Conservation (phyloP, 2,797 vertebrate genomes). For the Staurois parvus region DNA sequence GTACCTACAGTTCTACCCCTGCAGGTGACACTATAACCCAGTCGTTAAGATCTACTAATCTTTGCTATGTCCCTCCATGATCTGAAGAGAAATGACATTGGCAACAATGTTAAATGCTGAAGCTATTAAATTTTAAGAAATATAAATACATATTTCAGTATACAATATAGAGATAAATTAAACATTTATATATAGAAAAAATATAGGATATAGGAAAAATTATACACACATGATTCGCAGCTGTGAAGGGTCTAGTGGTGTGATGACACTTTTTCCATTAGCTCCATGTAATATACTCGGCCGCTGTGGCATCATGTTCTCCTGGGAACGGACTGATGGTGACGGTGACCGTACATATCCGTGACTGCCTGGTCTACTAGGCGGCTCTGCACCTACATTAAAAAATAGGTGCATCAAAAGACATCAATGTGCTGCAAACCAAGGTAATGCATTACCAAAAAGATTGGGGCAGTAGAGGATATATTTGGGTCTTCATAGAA, state of each 20-base stretch:
- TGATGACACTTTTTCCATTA: conserved; percentile 96
- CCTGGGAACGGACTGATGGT: conserved; percentile 90
- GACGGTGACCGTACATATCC: conserved; percentile 92
- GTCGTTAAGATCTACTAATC: too few species aligned
- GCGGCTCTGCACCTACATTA: conserved; percentile 84
- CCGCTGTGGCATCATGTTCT: conserved; percentile 89
- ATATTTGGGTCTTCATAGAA: too few species aligned
- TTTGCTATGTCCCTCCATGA: too few species aligned
- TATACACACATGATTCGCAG: conserved; percentile 87
- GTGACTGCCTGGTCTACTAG: conserved; percentile 88
- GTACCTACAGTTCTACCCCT: too few species aligned
- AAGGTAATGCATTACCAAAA: too few species aligned
- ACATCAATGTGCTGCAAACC: too few species aligned
- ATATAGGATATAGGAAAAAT: neutral
- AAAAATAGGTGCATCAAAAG: neutral
- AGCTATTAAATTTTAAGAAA: neutral
- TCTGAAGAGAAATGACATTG: too few species aligned
- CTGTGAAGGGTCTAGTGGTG: conserved; percentile 82
- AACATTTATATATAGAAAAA: neutral
- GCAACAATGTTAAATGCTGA: too few species aligned
- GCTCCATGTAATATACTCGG: conserved; percentile 96
- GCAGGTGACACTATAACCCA: too few species aligned
- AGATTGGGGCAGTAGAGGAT: too few species aligned
- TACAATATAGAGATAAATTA: too few species aligned
- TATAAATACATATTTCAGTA: neutral